Evolutionary conservation across 2,888 invertebrate genomes (phyloP).

Genomic region (Iphiclides podalirius): DNA sequence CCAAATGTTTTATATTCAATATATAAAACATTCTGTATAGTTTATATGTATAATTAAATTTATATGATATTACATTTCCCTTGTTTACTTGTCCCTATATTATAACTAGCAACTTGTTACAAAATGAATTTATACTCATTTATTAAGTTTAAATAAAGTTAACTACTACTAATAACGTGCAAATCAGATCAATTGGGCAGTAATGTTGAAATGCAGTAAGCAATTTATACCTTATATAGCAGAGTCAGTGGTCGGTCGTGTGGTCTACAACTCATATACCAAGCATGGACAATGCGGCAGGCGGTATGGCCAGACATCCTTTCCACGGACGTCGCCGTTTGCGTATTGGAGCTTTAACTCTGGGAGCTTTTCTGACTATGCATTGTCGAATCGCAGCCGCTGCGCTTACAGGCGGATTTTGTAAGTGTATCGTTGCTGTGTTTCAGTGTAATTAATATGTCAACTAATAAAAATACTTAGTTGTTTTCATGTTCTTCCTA

Average conservation of each 20-base stretch:
- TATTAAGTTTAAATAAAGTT: too few relatives aligned
- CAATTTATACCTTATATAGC: constrained; percentile 16
- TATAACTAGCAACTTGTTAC: too few relatives aligned
- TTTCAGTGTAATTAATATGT: too few relatives aligned
- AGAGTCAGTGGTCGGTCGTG: constrained; percentile 60
- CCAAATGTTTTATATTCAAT: too few relatives aligned
- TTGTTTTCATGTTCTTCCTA: constrained; percentile 53
- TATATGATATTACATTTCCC: too few relatives aligned
- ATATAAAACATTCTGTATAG: too few relatives aligned
- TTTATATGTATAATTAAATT: too few relatives aligned
- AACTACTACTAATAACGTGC: too few relatives aligned
- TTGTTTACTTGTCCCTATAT: too few relatives aligned
- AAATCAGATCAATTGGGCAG: too few relatives aligned
- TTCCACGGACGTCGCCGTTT: constrained; percentile 49
- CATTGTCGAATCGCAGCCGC: constrained; percentile 57
- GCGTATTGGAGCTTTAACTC: constrained; percentile 50
- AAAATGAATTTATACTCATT: too few relatives aligned
- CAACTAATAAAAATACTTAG: constrained; percentile 38
- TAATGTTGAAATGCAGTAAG: too few relatives aligned
- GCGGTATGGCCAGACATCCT: constrained; percentile 33
- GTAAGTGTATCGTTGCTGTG: constrained; percentile 40
- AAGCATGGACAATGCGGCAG: constrained; percentile 53
- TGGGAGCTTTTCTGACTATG: constrained; percentile 58
- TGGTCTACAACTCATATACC: constrained; percentile 64
- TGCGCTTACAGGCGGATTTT: constrained; percentile 55